Percentiles rank a stretch among this genome's conserved stretches.
phyloP scores from a whole-genome alignment of 2,888 invertebrate species.

The Bellardia bayeri region DNA sequence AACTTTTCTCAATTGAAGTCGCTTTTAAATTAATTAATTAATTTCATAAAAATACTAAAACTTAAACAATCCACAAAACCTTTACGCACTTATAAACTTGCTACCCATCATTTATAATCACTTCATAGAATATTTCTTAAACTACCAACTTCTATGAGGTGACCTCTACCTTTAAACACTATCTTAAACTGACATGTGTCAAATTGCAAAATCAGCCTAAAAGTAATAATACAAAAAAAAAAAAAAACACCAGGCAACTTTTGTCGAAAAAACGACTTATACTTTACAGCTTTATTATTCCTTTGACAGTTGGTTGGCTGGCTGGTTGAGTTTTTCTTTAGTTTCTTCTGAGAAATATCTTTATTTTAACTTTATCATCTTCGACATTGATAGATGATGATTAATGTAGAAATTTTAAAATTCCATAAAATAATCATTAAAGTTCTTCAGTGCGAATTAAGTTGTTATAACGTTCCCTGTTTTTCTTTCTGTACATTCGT shows the following conservation, averaged over 20 bases:
- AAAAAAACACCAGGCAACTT: not conserved
- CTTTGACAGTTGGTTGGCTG: not conserved
- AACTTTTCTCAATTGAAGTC: too few relatives aligned
- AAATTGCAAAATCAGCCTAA: slow-evolving; percentile 23
- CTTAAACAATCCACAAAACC: too few relatives aligned
- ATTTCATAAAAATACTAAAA: too few relatives aligned
- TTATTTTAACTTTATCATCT: slow-evolving; percentile 23
- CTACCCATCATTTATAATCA: not conserved
- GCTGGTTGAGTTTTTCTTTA: not conserved
- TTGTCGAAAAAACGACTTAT: slow-evolving; percentile 24
- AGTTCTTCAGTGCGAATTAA: slow-evolving; percentile 58
- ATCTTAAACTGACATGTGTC: slow-evolving; percentile 29
- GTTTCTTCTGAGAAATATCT: not conserved
- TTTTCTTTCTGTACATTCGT: not conserved
- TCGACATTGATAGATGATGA: slow-evolving; percentile 65
- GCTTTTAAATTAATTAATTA: too few relatives aligned
- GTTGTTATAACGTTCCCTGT: slow-evolving; percentile 37
- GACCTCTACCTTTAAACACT: not conserved
- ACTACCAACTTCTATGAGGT: not conserved
- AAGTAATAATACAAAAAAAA: not conserved
- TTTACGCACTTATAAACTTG: too few relatives aligned
- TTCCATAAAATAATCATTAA: slow-evolving; percentile 64
- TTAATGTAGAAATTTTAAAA: slow-evolving; percentile 56
- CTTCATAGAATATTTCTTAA: too few relatives aligned
- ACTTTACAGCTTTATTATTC: slow-evolving; percentile 30